These are phyloP conservation scores for Serrognathus titanus DNA, from an alignment of 2,888 invertebrate genomes.

Conservation along the genomic window DNA sequence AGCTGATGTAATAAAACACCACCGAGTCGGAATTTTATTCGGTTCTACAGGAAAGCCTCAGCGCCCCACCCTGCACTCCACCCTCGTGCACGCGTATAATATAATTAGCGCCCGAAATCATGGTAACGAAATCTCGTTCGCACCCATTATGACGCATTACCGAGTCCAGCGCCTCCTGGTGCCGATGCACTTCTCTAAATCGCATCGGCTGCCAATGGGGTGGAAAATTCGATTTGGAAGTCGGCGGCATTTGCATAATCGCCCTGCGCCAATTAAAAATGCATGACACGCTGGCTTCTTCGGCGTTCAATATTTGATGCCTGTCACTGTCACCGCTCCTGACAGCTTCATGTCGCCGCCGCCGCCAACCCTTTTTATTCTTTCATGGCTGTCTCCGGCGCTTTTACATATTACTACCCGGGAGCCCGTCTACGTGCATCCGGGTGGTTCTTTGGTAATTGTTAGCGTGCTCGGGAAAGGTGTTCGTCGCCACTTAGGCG, in stretches of 20 bases:
- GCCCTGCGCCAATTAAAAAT: conserved; percentile 45
- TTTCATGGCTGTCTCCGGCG: conserved; percentile 12
- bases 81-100: conserved; percentile 20
- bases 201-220: conserved; percentile 46
- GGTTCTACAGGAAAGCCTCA: conserved; percentile 15
- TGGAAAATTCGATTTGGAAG: conserved; percentile 46
- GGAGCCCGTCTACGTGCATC: background rate
- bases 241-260: conserved; percentile 46
- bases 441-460: background rate
- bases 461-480: conserved; percentile 30
- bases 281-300: conserved; percentile 42
- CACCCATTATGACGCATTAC: conserved; percentile 23
- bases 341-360: conserved; percentile 22
- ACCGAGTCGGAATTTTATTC: conserved; percentile 8
- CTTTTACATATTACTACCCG: background rate
- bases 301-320: conserved; percentile 37
- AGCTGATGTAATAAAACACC: conserved; percentile 15
- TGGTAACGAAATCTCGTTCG: conserved; percentile 22
- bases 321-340: conserved; percentile 28
- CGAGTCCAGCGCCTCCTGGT: conserved; percentile 4
- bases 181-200: conserved; percentile 36
- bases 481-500: conserved; percentile 32
- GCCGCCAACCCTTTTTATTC: conserved; percentile 24
- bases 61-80: conserved; percentile 18
- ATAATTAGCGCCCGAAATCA: conserved; percentile 22